Evolutionary conservation across 2,113 vertebrate genomes (phyloP), one percentile per base, ranked within the genome.

Genomic region (Pygathrix nemaeus): DNA sequence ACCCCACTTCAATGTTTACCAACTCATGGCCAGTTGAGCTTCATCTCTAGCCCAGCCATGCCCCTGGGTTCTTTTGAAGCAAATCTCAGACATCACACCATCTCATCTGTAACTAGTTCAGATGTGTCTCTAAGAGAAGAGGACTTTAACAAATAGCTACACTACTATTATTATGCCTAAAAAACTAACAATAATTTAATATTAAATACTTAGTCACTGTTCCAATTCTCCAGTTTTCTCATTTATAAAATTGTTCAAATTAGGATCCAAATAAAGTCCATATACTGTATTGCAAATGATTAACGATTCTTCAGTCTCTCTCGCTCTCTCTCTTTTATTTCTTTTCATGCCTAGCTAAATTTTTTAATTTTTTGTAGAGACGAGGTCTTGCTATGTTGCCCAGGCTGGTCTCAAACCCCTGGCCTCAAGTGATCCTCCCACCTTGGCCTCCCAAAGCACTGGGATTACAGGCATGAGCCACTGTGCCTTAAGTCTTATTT

Each of bases 81-180:
- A 85, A 76, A n/a, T 68, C 92, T 92, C 73, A 89, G 55, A 20
- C 13, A 48, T n/a, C 1, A 4, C 3, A 35, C 50, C 64, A 85
- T 68, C 66, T 88, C 79, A 78, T 64, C 43, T 92, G n/a, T 89
- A 89, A 89, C 48, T 76, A 94, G 55, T 92, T 92, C 73, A 81
- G 81, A 55, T 25, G 6, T 23, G 48, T 79, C 64, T 87, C 82
- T 80, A 85, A 68, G 72, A 93, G 52, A 90, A 88, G 96, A 88
- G 43, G 16, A 59, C 38, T 90, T 8, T 61, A 88, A 78, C 45
- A 82, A 93, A 66, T 45, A 93, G 45, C 48, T 5, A 9, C 9
- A 32, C 16, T 68, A 32, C 25, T 59, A 64, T 85, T 25, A 76
- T 55, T 92, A n/a, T 0, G 72, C 82, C 72, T 80, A 72, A 87